phyloP scores from a whole-genome alignment of 2,888 invertebrate species.

The Hemithea aestivaria region DNA sequence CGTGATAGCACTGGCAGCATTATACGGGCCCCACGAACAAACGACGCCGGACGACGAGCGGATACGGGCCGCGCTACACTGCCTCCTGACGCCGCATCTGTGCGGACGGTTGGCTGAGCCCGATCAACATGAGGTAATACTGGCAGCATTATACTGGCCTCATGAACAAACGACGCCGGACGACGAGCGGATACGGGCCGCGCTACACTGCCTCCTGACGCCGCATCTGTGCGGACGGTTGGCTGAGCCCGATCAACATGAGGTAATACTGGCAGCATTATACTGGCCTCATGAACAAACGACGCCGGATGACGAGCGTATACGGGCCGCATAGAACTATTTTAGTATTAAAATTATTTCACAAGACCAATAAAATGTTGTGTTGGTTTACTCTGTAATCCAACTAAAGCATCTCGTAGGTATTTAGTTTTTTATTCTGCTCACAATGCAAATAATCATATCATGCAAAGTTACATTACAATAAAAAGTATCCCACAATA shows the following conservation, averaged over 20 bases:
- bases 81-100: constrained; percentile 92
- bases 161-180: constrained; percentile 74
- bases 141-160: no score
- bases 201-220: constrained; percentile 85
- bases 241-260: constrained; percentile 83
- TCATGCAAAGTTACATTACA: no score
- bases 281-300: constrained; percentile 80
- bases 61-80: constrained; percentile 73
- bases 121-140: constrained; percentile 80
- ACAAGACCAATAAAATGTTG: no score
- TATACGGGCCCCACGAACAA: constrained; percentile 82
- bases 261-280: constrained; percentile 82
- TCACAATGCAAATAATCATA: no score
- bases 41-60: constrained; percentile 77
- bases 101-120: constrained; percentile 86
- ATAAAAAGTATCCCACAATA: no score
- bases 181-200: constrained; percentile 76
- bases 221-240: constrained; percentile 91
- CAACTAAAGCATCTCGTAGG: no score
- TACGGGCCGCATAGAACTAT: constrained; percentile 58
- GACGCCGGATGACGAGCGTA: constrained; percentile 77
- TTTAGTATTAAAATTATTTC: background rate
- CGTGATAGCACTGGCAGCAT: constrained; percentile 88
- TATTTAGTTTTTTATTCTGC: no score
- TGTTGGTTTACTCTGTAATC: no score